These are phyloP conservation scores for Lordiphosa mommai DNA, from an alignment of 1,140 invertebrate species.

Conservation along the genomic window DNA sequence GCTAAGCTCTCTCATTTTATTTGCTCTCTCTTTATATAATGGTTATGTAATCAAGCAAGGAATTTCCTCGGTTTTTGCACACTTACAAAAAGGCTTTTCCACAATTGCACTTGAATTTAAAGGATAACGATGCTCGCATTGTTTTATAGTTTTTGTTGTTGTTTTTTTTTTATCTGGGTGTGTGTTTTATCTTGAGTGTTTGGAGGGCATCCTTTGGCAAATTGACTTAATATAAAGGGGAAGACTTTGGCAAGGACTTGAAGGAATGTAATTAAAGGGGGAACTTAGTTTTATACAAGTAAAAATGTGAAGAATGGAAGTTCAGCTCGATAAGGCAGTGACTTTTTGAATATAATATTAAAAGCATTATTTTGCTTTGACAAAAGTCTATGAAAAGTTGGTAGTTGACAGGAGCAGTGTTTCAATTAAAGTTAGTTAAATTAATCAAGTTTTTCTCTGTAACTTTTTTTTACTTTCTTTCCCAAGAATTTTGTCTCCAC, in stretches of 20 bases:
- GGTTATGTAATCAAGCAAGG: conserved; percentile 55
- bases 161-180: conserved; percentile 5
- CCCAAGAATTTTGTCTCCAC: too few relatives aligned
- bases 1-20: conserved; percentile 2
- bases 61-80: conserved; percentile 19
- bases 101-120: conserved; percentile 60
- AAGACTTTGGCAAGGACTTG: neutral
- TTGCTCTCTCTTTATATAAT: conserved; percentile 42
- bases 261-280: neutral
- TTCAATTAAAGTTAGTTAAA: too few relatives aligned
- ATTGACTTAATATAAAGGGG: conserved; percentile 1
- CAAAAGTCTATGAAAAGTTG: too few relatives aligned
- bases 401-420: too few relatives aligned
- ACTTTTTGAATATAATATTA: too few relatives aligned
- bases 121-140: conserved; percentile 55
- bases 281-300: neutral
- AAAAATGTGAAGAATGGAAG: neutral
- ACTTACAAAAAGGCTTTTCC: conserved; percentile 24
- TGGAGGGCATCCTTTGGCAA: conserved; percentile 20
- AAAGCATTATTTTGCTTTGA: too few relatives aligned
- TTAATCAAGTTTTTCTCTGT: too few relatives aligned
- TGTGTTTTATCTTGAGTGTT: conserved; percentile 10
- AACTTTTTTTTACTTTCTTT: too few relatives aligned
- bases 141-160: conserved; percentile 33
- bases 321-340: neutral